These are phyloP conservation scores for Toxotes jaculatrix DNA, from an alignment of 2,113 vertebrate species.

Conservation along the genomic window DNA sequence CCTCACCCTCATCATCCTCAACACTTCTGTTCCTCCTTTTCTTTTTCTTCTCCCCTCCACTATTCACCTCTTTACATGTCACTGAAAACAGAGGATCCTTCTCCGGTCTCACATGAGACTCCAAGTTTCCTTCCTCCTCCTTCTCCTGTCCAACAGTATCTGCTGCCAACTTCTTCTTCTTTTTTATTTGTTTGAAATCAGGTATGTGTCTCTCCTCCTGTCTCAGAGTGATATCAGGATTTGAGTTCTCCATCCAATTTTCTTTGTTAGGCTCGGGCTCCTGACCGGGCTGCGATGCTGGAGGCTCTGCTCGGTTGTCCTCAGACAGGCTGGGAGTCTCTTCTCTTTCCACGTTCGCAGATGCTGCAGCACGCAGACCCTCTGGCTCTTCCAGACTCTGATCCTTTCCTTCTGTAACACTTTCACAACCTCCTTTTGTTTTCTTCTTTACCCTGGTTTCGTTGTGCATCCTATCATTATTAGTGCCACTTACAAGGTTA, in stretches of 20 bases:
- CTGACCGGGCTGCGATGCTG: neutral
- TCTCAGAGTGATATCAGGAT: neutral
- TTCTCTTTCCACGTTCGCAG: neutral
- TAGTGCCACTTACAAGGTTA: neutral
- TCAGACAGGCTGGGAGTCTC: neutral
- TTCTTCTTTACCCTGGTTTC: neutral
- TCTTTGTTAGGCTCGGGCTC: neutral
- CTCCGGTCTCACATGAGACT: neutral
- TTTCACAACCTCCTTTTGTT: neutral
- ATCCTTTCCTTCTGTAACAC: neutral
- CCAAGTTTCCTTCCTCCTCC: neutral
- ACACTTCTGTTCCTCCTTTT: neutral
- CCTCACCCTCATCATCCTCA: neutral
- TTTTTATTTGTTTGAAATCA: constrained; percentile 28
- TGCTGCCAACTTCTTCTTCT: constrained; percentile 3
- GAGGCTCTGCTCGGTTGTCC: neutral
- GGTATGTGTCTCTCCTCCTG: neutral
- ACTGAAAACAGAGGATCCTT: neutral
- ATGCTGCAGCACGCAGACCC: neutral
- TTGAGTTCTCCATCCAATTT: neutral
- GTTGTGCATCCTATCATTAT: neutral
- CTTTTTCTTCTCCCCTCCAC: neutral
- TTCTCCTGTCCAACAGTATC: neutral
- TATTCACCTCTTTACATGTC: neutral
- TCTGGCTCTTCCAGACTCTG: neutral